A percentile compares a stretch with the other conserved stretches of the same genome.
Conservation (phyloP, 2,113 vertebrate genomes). For the Notarius lentiginosus region DNA sequence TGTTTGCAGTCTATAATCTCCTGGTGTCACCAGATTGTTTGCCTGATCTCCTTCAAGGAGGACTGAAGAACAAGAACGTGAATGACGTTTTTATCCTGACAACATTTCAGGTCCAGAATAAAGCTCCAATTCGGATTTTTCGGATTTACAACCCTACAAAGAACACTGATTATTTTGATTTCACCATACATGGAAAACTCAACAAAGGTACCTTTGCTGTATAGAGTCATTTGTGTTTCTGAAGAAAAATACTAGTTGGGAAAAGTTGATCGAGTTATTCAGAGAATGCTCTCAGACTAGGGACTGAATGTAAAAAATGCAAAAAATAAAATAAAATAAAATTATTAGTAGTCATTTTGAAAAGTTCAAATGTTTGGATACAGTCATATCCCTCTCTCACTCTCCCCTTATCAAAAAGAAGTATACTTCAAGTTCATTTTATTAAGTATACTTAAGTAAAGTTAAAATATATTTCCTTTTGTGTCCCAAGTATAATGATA, state of each 20-base stretch:
- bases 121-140: slow-evolving; percentile 80
- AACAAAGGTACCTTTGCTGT: slow-evolving; percentile 79
- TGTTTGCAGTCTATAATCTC: slow-evolving; percentile 87
- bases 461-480: no score
- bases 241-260: background rate
- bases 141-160: slow-evolving; percentile 84
- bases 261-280: background rate
- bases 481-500: no score
- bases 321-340: no score
- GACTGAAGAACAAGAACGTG: slow-evolving; percentile 77
- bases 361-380: slow-evolving; percentile 2
- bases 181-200: slow-evolving; percentile 84
- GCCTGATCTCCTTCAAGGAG: slow-evolving; percentile 78
- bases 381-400: slow-evolving; percentile 13
- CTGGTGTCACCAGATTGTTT: slow-evolving; percentile 83
- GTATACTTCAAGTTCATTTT: no score
- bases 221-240: background rate
- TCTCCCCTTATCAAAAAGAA: background rate
- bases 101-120: slow-evolving; percentile 83
- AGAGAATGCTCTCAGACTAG: background rate
- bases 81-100: slow-evolving; percentile 84
- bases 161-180: slow-evolving; percentile 89
- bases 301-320: background rate
- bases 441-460: no score
- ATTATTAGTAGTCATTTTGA: background rate